Percentiles rank a stretch among this genome's conserved stretches.
Evolutionary conservation across 2,113 vertebrate species (phyloP).

Genomic region (Fregetta grallaria): DNA sequence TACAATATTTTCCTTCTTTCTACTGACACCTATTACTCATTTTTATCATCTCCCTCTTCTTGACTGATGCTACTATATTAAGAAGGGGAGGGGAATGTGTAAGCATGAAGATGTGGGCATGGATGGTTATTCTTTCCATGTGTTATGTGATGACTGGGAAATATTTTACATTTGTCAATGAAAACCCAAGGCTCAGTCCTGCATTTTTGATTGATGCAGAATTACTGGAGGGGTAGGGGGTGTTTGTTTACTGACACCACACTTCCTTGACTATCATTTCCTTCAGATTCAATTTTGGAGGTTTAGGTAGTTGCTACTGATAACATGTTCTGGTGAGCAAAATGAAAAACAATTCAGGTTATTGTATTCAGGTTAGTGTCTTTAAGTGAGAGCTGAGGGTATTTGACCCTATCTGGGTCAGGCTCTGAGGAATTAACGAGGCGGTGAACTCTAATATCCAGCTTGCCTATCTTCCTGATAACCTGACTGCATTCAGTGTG

Average conservation of each 20-base stretch:
- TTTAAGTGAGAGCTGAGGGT: neutral
- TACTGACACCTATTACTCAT: neutral
- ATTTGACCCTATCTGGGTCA: neutral
- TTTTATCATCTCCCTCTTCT: neutral
- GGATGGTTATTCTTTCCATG: neutral
- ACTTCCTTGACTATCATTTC: neutral
- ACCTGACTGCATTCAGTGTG: neutral
- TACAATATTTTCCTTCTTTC: conserved; percentile 1
- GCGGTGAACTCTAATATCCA: neutral
- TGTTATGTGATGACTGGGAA: neutral
- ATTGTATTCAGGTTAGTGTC: neutral
- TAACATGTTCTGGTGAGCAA: neutral
- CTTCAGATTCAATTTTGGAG: neutral
- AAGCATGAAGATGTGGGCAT: neutral
- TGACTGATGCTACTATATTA: neutral
- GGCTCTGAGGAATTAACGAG: conserved; percentile 21
- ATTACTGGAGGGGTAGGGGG: neutral
- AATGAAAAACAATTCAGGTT: neutral
- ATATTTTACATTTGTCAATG: neutral
- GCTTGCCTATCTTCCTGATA: neutral
- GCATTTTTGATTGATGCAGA: neutral
- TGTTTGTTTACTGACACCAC: neutral
- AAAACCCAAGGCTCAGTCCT: neutral
- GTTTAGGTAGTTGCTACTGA: neutral
- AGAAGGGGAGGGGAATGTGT: neutral